Base-by-base conservation (phyloP, 2,888 invertebrate genomes). In the Rutpela maculata region DNA sequence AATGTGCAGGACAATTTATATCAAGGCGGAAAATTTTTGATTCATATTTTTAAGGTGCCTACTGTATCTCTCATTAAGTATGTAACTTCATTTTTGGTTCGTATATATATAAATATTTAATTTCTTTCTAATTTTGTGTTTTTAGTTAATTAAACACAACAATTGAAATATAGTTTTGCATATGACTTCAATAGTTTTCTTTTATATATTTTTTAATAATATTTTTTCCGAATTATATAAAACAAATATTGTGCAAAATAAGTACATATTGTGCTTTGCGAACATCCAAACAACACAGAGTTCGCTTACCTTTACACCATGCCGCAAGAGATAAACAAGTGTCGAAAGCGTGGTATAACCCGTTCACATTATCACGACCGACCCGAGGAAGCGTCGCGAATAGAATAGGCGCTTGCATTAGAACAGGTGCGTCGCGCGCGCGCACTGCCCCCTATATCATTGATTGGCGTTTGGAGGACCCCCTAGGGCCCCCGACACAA, bases 401-500 rank as follows among this genome's bases (percentile, higher is more conserved):
- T 79, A 78, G 85, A 84, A 84, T 83, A 78, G 81, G 80, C 81
- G 82, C 78, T 79, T 82, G 71, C 80, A 50, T 80, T 78, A 75
- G 80, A 81, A 85, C 88, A 88, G 88, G 88, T 88, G 88, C 86
- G 87, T 83, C 87, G 88, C 88, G 87, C 87, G 83, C 81, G 87
- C 88, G 88, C 87, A 83, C 82, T 77, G 71, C 79, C 80, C 81
- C 83, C 82, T 80, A 80, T 83, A 86, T 87, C 88, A 88, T 88
- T 87, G 88, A 88, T 88, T 88, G 88, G 87, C 86, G 85, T 84
- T 82, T 83, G 78, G 83, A 81, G 80, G 81, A 81, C 81, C 85
- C 84, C 83, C 83, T 82, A 80, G 78, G 78, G 77, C 80, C 81
- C 82, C 84, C 83, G 75, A 78, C 78, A 79, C 75, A 78, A 81